Evolutionary conservation across 2,113 vertebrate genomes (phyloP), one percentile per base, ranked within the genome.

Genomic region (Malurus melanocephalus): DNA sequence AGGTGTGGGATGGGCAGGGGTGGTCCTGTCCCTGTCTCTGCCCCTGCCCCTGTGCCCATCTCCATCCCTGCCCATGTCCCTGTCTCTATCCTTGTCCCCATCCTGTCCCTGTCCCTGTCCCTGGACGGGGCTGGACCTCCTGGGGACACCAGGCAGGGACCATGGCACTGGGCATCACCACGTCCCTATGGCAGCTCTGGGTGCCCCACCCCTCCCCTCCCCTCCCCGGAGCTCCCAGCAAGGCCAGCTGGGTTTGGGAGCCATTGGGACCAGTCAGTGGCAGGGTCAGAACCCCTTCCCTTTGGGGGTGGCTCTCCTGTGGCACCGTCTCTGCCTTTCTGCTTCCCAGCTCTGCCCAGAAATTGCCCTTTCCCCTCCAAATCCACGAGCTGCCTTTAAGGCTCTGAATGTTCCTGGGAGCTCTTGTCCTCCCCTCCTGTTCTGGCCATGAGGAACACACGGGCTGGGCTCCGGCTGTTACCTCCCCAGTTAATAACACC

Each of bases 361-460:
- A n/a, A n/a, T 21, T 18, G 12, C 0, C 0, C n/a, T 23, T 13
- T 64, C 82, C 69, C 30, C 45, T 71, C 40, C 72, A 48, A 27
- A 43, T 8, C 67, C 72, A 22, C 28, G 10, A 62, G 43, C 21
- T 91, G 69, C 65, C 64, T 75, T 56, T 42, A 26, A 87, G 33
- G 32, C 30, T 52, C 66, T 3, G 3, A 32, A 32, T 5, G 12
- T 28, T 84, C 18, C 61, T 30, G 35, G 35, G 60, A 87, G 52
- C 30, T 80, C 68, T 67, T 9, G 1, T 10, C 24, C 72, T 73
- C 32, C 61, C 61, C 28, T 56, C 33, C 49, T 35, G 22, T 72
- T 43, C 48, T 0, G 1, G 43, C 68, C 2, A 1, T 4, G 68
- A 2, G 0, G 65, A 51, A 56, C 3, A 0, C 9, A 0, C 0